phyloP scores from a whole-genome alignment of 2,113 vertebrate species.

The Dasyornis broadbenti region DNA sequence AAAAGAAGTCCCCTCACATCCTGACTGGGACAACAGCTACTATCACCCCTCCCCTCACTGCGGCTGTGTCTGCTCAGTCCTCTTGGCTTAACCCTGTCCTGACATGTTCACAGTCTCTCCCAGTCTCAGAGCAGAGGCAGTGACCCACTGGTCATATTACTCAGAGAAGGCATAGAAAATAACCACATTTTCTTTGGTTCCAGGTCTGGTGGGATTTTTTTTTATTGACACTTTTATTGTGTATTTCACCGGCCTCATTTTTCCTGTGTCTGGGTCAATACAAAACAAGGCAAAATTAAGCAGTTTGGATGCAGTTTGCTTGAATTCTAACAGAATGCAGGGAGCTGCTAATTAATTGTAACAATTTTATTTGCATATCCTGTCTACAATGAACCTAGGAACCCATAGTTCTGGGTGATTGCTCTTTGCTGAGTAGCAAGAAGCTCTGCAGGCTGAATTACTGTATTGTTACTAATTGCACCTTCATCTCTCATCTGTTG shows the following conservation, averaged over 20 bases:
- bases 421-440: neutral
- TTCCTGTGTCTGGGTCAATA: neutral
- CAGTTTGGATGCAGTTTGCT: neutral
- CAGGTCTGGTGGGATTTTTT: neutral
- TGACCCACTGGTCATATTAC: neutral
- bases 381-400: neutral
- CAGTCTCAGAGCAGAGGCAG: neutral
- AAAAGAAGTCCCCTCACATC: neutral
- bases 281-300: neutral
- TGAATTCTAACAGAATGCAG: neutral
- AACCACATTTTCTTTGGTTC: neutral
- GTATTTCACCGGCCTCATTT: neutral
- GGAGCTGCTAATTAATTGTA: neutral
- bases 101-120: neutral
- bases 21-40: neutral
- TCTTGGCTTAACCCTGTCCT: neutral
- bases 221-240: neutral
- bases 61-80: neutral
- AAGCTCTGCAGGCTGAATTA: neutral
- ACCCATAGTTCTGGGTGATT: neutral
- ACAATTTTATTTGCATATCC: neutral
- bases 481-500: neutral
- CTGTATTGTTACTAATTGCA: neutral
- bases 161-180: neutral
- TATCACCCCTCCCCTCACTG: neutral